These are phyloP conservation scores for Microplitis demolitor DNA, from an alignment of 1,140 invertebrate genomes.

Conservation along the genomic window DNA sequence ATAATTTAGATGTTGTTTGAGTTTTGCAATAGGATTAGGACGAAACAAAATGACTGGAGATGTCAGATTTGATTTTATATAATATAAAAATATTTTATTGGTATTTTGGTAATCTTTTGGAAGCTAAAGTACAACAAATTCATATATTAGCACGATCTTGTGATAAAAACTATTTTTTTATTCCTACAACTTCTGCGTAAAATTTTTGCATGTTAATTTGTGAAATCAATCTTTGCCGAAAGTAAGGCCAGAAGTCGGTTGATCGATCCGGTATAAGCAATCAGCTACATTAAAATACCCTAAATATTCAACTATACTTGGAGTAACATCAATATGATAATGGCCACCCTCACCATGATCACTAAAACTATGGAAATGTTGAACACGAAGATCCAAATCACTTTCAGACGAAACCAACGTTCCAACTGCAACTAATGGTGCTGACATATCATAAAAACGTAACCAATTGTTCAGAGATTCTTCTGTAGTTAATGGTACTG, in stretches of 20 bases:
- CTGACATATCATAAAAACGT: constrained; percentile 87
- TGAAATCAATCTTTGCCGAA: constrained; percentile 65
- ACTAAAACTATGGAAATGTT: constrained; percentile 95
- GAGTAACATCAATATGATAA: constrained; percentile 93
- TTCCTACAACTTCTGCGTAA: too few species aligned
- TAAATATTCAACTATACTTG: constrained; percentile 81
- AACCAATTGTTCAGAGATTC: constrained; percentile 85
- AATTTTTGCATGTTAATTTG: too few species aligned
- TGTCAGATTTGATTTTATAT: too few species aligned
- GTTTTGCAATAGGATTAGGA: too few species aligned
- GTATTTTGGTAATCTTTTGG: too few species aligned
- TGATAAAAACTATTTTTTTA: too few species aligned
- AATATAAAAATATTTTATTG: too few species aligned
- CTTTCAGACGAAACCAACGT: constrained; percentile 87
- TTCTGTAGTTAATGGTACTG: constrained; percentile 72
- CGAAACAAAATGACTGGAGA: too few species aligned
- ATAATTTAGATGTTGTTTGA: too few species aligned
- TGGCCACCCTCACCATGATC: constrained; percentile 89
- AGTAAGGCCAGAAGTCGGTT: constrained; percentile 65
- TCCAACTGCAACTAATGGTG: constrained; percentile 85
- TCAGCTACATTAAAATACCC: constrained; percentile 85
- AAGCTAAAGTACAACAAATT: too few species aligned
- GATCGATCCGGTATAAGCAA: constrained; percentile 79
- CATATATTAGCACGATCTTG: too few species aligned
- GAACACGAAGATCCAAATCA: constrained; percentile 84